Conservation (phyloP, 2,113 vertebrate species). For the Nyctereutes procyonoides region DNA sequence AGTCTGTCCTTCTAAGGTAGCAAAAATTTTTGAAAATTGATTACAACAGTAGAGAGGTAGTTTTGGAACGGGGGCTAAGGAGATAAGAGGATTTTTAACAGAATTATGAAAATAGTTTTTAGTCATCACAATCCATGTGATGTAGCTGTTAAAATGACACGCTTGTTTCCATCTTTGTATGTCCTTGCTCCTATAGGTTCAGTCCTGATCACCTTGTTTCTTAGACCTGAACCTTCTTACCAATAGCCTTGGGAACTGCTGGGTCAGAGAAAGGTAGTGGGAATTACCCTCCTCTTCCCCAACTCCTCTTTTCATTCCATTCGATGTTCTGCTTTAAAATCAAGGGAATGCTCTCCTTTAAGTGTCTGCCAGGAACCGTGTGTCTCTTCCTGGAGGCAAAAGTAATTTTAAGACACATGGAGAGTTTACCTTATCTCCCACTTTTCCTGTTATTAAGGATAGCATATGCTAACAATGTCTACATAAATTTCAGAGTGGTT, state of each 20-base stretch:
- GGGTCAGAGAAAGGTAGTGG: not conserved
- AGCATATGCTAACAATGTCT: not conserved
- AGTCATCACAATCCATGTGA: not conserved
- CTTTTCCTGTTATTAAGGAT: not conserved
- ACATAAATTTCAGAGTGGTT: not conserved
- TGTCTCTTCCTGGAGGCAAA: not conserved
- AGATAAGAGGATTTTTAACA: not conserved
- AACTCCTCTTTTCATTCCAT: not conserved
- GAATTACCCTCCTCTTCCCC: not conserved
- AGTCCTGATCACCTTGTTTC: not conserved
- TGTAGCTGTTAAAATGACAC: not conserved
- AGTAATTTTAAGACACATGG: not conserved
- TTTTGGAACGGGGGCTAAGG: not conserved
- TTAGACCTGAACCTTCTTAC: not conserved
- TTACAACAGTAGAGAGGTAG: not conserved
- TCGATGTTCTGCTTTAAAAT: not conserved
- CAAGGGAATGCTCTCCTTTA: not conserved
- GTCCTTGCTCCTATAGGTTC: not conserved
- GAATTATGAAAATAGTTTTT: not conserved
- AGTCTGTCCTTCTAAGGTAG: not conserved
- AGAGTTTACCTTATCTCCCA: not conserved
- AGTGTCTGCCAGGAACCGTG: not conserved
- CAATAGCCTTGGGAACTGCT: not conserved
- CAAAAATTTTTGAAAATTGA: not conserved
- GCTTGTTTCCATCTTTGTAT: not conserved